Base-by-base conservation (phyloP, 2,113 vertebrate species). In the Odobenus rosmarus region DNA sequence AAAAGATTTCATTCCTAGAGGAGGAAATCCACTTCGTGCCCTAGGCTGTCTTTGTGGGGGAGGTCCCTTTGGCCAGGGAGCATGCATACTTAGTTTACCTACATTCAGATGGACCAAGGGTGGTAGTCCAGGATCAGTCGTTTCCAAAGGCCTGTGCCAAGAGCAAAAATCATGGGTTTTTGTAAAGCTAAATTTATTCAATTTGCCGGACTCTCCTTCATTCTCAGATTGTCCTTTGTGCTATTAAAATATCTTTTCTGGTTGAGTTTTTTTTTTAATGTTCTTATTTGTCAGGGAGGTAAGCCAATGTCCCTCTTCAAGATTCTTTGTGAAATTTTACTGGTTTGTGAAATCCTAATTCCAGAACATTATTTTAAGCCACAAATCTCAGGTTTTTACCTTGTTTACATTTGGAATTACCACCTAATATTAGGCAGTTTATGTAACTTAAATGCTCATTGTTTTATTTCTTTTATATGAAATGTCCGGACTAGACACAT, bases 41-140 rank as follows among this genome's bases (percentile, higher is more conserved):
- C 23, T 4, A 0, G 59, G 33, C 62, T 72, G 26, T 4, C 72
- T 51, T 36, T 39, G 62, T 55, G n/a, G 49, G 53, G 61, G 39
- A 3, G 23, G 57, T 61, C 42, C 8, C 74, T 77, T 31, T 18
- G 46, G 31, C 67, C 49, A 2, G 42, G 42, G 76, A 36, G 16
- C 61, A n/a, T 31, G 1, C 23, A 11, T 14, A 0, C 86, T 31
- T 7, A 1, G 55, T 36, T 19, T 31, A 1, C 2, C 33, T 11
- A 1, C 88, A 23, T 46, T 19, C 85, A 7, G 11, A 4, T 12
- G 13, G 8, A 0, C 14, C 11, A 0, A 3, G 7, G 49, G 1
- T 12, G 24, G 28, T 9, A 0, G 33, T 11, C 36, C 3, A 2
- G 39, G 5, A 1, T 4, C 39, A 4, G 36, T 39, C 31, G 0